Base-by-base conservation (phyloP, 92 coral and sea anemone species). In the Phenganax stokvisi region DNA sequence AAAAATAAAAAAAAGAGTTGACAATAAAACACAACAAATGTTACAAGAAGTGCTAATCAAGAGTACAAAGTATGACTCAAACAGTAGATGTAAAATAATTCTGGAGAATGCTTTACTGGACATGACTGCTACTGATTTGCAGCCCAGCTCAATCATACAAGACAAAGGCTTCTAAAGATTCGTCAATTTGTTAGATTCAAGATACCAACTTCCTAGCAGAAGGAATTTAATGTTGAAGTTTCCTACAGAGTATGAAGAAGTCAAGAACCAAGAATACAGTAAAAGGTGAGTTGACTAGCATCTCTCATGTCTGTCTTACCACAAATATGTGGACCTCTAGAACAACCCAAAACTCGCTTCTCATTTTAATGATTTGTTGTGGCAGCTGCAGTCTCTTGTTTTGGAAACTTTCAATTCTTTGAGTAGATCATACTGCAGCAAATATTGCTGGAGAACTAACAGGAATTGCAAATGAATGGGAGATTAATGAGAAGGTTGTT, bases 311-410 rank as follows among this genome's bases (percentile, higher is more conserved):
- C 54, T 59, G 72, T 60, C 61, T 72, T 10, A 67, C 80, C 9
- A 60, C 71, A 31, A 80, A 82, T 25, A 62, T 63, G 31, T 72
- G 72, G 80, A 60, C 59, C 72, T 82, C 85, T 13, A 37, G 56
- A 59, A 47, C 80, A 20, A 51, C 62, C 51, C 80, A 82, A 1
- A 57, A 68, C 57, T 71, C 52, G 51, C 61, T 10, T 80, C 78
- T 11, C 84, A 80, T 59, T 81, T 71, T 53, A 29, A 52, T 6
- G 20, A 37, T 54, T 81, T 79, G 12, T 13, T 69, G 17, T 81
- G 85, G 85, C 54, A 69, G 61, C 65, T 71, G 12, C 71, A 82
- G 58, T 73, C 85, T 37, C 85, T 82, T 63, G 85, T 73, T 51
- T 57, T 82, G 51, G 85, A 82, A 68, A 73, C 85, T n/a, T 10